These are phyloP conservation scores for Ara ararauna DNA, from an alignment of 2,797 vertebrate species.

Conservation along the genomic window DNA sequence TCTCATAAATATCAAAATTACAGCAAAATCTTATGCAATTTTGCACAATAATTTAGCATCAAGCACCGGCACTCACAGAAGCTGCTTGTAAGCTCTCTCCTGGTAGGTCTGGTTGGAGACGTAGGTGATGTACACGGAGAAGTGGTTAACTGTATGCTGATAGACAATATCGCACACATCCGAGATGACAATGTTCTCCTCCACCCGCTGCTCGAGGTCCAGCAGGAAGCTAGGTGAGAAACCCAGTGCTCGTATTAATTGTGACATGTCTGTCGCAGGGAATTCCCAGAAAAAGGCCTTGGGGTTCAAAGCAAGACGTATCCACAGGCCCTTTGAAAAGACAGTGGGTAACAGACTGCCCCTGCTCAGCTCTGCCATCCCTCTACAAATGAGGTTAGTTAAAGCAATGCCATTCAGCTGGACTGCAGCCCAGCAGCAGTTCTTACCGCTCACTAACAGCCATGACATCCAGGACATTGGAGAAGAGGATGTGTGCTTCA, in stretches of 20 bases:
- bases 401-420: not conserved
- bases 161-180: constrained; percentile 95
- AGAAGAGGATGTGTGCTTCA: constrained; percentile 96
- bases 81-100: constrained; percentile 92
- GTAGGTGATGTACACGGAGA: constrained; percentile 92
- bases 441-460: constrained; percentile 92
- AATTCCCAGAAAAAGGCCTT: not conserved
- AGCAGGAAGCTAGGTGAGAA: constrained; percentile 86
- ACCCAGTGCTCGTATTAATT: constrained; percentile 14
- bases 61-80: constrained; percentile 85
- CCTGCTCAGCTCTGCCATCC: not conserved
- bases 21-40: not conserved
- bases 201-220: constrained; percentile 93
- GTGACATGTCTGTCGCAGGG: not conserved
- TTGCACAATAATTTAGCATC: not conserved
- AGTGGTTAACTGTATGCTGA: constrained; percentile 85
- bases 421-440: not conserved
- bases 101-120: constrained; percentile 98
- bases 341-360: not conserved
- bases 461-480: constrained; percentile 95
- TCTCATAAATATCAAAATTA: not conserved
- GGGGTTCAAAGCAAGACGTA: not conserved
- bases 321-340: not conserved
- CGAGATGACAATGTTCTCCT: constrained; percentile 90
- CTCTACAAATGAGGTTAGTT: not conserved